Conservation (phyloP, 2,797 vertebrate species). For the Staurois parvus region DNA sequence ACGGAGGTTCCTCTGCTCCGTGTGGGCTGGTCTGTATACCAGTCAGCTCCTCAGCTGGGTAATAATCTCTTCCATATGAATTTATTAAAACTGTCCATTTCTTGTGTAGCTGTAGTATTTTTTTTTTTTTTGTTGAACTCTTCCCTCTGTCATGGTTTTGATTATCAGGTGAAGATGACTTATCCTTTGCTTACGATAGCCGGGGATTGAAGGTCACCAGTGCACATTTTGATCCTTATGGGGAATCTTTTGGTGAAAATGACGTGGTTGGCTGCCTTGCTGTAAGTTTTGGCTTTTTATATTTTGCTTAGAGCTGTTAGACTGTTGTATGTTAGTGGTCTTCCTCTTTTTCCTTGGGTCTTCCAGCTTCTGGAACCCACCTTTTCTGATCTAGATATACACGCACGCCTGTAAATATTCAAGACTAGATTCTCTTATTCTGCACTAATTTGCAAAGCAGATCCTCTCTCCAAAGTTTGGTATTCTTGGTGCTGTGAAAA, state of each 20-base stretch:
- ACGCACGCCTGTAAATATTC: no score
- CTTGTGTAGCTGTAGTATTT: no score
- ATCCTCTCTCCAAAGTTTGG: no score
- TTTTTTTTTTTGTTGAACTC: no score
- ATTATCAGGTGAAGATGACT: slow-evolving; percentile 81
- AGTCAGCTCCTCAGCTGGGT: slow-evolving; percentile 85
- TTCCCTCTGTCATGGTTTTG: neutral
- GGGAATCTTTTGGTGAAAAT: slow-evolving; percentile 82
- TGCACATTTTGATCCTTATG: slow-evolving; percentile 82
- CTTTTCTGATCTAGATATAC: no score
- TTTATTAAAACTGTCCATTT: neutral
- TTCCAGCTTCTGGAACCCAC: no score
- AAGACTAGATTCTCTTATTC: no score
- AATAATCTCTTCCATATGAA: slow-evolving; percentile 50
- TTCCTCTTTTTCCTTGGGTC: no score
- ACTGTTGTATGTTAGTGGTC: no score
- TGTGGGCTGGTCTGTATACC: slow-evolving; percentile 86
- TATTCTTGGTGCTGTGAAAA: no score
- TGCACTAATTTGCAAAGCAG: no score
- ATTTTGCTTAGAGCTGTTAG: neutral
- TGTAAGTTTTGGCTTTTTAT: slow-evolving; percentile 73
- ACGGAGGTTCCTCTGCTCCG: slow-evolving; percentile 77
- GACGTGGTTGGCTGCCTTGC: slow-evolving; percentile 90
- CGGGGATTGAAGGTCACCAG: slow-evolving; percentile 80
- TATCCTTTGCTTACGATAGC: slow-evolving; percentile 87